These are phyloP conservation scores for Amblyornis subalaris DNA, from an alignment of 2,113 vertebrate species.

Conservation along the genomic window DNA sequence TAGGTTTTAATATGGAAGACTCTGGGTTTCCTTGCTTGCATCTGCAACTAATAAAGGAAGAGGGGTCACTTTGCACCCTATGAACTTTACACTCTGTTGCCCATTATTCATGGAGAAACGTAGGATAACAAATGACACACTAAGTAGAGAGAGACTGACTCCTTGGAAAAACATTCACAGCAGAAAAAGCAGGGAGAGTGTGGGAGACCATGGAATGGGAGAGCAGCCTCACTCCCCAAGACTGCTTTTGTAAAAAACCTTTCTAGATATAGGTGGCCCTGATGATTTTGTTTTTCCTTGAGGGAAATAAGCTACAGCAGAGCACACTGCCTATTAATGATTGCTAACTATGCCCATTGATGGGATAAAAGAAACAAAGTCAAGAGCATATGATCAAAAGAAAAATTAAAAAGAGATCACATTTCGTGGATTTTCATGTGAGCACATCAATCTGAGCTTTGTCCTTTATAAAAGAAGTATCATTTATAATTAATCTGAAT, in stretches of 20 bases:
- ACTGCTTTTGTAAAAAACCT: neutral
- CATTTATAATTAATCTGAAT: neutral
- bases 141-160: neutral
- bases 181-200: neutral
- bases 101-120: neutral
- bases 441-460: neutral
- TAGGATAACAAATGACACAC: neutral
- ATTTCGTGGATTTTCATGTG: neutral
- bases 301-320: neutral
- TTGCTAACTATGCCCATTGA: neutral
- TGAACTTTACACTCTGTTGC: neutral
- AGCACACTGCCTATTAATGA: neutral
- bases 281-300: neutral
- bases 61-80: neutral
- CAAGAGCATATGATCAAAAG: neutral
- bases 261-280: neutral
- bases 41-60: neutral
- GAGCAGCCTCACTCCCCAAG: neutral
- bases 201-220: neutral
- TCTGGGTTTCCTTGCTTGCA: neutral
- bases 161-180: neutral
- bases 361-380: neutral
- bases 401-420: neutral
- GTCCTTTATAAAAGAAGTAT: neutral
- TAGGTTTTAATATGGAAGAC: neutral